Evolutionary conservation across 2,888 invertebrate species (phyloP).

Genomic region (Drosophila anceps): DNA sequence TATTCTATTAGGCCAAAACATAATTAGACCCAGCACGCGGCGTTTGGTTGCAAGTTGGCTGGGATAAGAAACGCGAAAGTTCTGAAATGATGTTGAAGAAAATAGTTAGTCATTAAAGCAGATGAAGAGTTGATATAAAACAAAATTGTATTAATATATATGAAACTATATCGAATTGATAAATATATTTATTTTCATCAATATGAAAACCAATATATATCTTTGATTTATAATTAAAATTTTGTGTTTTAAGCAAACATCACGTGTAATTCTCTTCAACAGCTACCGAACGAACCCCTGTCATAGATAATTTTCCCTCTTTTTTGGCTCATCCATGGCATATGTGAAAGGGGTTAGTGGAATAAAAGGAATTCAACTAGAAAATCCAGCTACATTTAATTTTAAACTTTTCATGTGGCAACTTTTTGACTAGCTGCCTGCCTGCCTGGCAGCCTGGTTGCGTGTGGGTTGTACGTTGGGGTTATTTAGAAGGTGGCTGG

Average conservation of each 20-base stretch:
- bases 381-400: conserved; percentile 71
- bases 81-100: neutral
- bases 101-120: neutral
- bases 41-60: neutral
- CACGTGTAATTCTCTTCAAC: neutral
- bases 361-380: conserved; percentile 25
- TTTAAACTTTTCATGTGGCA: conserved; percentile 72
- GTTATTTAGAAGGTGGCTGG: conserved; percentile 66
- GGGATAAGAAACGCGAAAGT: neutral
- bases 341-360: neutral
- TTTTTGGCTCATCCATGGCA: neutral
- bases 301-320: neutral
- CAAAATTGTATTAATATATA: neutral
- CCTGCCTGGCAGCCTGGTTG: conserved; percentile 1
- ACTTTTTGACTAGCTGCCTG: conserved; percentile 58
- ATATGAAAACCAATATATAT: neutral
- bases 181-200: neutral
- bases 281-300: neutral
- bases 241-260: neutral
- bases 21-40: conserved; percentile 55
- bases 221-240: neutral
- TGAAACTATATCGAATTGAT: neutral
- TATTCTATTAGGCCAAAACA: conserved; percentile 65
- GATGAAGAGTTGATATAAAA: neutral
- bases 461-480: conserved; percentile 29